Conservation (phyloP, 2,113 vertebrate genomes). For the Gasterosteus nipponicus region DNA sequence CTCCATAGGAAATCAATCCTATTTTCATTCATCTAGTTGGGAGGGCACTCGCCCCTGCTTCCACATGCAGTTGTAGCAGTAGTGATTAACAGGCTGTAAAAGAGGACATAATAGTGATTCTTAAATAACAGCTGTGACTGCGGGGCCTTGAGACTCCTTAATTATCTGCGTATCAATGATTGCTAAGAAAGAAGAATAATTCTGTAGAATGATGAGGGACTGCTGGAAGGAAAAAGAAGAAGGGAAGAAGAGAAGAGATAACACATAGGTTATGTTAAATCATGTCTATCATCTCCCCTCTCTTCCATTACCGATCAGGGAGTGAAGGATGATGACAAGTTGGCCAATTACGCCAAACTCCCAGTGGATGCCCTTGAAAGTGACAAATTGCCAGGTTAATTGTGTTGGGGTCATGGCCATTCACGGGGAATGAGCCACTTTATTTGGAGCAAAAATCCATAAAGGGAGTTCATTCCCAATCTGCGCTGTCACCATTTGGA, state of each 20-base stretch:
- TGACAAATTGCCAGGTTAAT: conserved; percentile 73
- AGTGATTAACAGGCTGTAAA: conserved; percentile 60
- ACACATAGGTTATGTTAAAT: conserved; percentile 37
- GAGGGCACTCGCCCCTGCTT: conserved; percentile 39
- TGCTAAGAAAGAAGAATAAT: background rate
- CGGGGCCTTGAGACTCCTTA: background rate
- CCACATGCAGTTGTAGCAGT: conserved; percentile 26
- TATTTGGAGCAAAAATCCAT: conserved; percentile 75
- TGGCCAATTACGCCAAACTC: conserved; percentile 61
- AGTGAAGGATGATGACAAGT: conserved; percentile 64
- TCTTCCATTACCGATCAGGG: conserved; percentile 46
- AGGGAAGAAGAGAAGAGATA: conserved; percentile 16
- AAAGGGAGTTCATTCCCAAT: conserved; percentile 66
- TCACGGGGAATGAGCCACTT: conserved; percentile 64
- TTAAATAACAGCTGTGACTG: conserved; percentile 37
- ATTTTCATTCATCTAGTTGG: conserved; percentile 68
- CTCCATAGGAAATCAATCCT: conserved; percentile 76
- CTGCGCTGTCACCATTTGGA: conserved; percentile 29
- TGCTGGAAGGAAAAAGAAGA: background rate
- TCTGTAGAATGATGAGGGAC: background rate
- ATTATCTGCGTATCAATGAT: background rate
- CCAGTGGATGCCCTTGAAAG: conserved; percentile 67
- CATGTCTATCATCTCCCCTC: conserved; percentile 42
- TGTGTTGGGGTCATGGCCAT: conserved; percentile 65
- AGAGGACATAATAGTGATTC: conserved; percentile 14